Evolutionary conservation across 2,888 invertebrate species (phyloP).

Genomic region (Drosophila paranaensis): DNA sequence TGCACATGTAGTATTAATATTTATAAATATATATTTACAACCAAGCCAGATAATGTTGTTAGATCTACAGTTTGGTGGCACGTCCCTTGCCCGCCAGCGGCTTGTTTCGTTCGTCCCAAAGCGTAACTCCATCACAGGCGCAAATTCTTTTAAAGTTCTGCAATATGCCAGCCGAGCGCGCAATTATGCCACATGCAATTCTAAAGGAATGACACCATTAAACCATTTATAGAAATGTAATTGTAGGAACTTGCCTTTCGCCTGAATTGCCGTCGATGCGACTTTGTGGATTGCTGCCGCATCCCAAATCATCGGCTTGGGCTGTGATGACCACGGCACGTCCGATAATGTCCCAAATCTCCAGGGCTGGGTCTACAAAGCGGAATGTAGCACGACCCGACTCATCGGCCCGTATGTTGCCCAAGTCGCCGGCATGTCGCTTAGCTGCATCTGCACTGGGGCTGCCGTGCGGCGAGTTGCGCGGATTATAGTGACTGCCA

Average conservation of each 20-base stretch:
- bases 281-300: slow-evolving; percentile 85
- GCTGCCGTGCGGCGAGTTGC: slow-evolving; percentile 85
- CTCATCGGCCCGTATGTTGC: slow-evolving; percentile 87
- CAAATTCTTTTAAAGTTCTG: slow-evolving; percentile 95
- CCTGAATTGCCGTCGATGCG: slow-evolving; percentile 88
- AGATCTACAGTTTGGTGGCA: slow-evolving; percentile 68
- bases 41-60: background rate
- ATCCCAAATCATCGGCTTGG: slow-evolving; percentile 87
- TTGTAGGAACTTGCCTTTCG: slow-evolving; percentile 84
- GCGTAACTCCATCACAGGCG: slow-evolving; percentile 94
- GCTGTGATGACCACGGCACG: slow-evolving; percentile 91
- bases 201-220: slow-evolving; percentile 82
- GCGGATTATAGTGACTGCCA: slow-evolving; percentile 88
- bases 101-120: slow-evolving; percentile 93
- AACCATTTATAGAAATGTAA: background rate
- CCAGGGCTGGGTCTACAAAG: slow-evolving; percentile 87
- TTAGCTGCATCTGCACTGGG: slow-evolving; percentile 84
- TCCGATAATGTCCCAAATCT: slow-evolving; percentile 91
- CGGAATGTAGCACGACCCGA: slow-evolving; percentile 89
- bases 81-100: slow-evolving; percentile 84
- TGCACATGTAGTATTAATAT: background rate
- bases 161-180: slow-evolving; percentile 93
- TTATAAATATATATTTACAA: slow-evolving; percentile 36
- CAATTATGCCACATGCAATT: slow-evolving; percentile 94
- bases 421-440: slow-evolving; percentile 89